These are phyloP conservation scores for Telmatochromis sp. DNA, from an alignment of 2,113 vertebrate species.

Conservation along the genomic window DNA sequence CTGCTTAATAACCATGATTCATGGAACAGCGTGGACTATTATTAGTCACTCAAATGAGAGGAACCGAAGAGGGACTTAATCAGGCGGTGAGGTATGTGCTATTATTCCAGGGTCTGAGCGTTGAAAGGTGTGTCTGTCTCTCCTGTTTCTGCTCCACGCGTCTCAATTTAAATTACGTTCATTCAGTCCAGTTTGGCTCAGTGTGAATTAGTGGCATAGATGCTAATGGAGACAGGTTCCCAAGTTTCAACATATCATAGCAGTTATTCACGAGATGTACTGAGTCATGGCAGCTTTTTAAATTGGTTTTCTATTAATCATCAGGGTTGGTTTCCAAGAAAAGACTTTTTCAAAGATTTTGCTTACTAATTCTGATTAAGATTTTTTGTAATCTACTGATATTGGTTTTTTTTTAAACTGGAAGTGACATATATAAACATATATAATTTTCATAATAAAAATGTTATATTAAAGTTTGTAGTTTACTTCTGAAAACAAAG, in stretches of 20 bases:
- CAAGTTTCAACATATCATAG: background rate
- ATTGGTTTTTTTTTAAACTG: fast-evolving
- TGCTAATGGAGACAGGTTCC: background rate
- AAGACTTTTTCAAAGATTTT: fast-evolving
- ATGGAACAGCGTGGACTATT: constrained; percentile 2
- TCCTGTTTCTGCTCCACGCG: background rate
- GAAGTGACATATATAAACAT: background rate
- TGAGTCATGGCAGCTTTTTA: background rate
- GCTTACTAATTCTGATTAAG: background rate
- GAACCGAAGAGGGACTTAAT: background rate
- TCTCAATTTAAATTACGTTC: background rate
- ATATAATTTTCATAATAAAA: background rate
- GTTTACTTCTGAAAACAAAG: background rate
- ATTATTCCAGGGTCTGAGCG: background rate
- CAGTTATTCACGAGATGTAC: background rate
- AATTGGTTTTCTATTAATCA: background rate
- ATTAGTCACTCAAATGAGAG: constrained; percentile 9
- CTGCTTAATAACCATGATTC: constrained; percentile 19
- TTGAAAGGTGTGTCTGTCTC: background rate
- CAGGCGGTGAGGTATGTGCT: background rate
- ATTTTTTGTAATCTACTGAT: background rate
- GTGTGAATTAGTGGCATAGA: background rate
- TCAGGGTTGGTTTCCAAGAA: background rate
- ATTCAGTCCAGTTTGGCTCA: background rate
- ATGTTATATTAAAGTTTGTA: fast-evolving